These are phyloP conservation scores for Dinocampus coccinellae DNA, from an alignment of 2,888 invertebrate species.

Conservation along the genomic window DNA sequence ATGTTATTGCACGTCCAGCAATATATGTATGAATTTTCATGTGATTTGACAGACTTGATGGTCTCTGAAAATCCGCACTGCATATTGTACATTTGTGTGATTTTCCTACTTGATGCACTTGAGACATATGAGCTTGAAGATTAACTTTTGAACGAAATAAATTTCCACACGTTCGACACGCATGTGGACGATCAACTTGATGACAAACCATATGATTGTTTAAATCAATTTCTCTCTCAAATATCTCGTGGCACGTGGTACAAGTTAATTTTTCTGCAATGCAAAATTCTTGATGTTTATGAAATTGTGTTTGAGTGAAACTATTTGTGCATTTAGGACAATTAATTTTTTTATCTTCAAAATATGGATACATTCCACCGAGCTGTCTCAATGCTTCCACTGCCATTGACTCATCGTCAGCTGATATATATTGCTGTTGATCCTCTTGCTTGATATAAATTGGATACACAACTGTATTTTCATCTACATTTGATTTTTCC, in stretches of 20 bases:
- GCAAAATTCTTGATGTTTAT: constrained; percentile 58
- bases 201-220: constrained; percentile 71
- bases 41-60: constrained; percentile 71
- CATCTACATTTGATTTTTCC: constrained; percentile 56
- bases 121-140: constrained; percentile 63
- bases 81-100: constrained; percentile 69
- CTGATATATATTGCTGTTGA: constrained; percentile 61
- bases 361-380: constrained; percentile 67
- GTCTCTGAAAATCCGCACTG: constrained; percentile 69
- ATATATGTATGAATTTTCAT: constrained; percentile 71
- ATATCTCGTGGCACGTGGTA: constrained; percentile 63
- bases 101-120: constrained; percentile 58
- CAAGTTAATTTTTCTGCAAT: constrained; percentile 56
- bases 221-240: constrained; percentile 69
- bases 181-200: constrained; percentile 69
- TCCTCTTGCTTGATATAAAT: constrained; percentile 62
- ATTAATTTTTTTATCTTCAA: constrained; percentile 60
- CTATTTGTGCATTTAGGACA: constrained; percentile 41
- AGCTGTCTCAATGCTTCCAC: constrained; percentile 70
- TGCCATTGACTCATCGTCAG: constrained; percentile 68
- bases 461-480: constrained; percentile 52
- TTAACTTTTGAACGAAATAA: constrained; percentile 65
- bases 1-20: constrained; percentile 67
- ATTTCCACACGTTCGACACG: constrained; percentile 67
- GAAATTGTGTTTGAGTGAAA: constrained; percentile 55